Base-by-base conservation (phyloP, 1,140 invertebrate genomes). In the Drosophila trapezifrons region DNA sequence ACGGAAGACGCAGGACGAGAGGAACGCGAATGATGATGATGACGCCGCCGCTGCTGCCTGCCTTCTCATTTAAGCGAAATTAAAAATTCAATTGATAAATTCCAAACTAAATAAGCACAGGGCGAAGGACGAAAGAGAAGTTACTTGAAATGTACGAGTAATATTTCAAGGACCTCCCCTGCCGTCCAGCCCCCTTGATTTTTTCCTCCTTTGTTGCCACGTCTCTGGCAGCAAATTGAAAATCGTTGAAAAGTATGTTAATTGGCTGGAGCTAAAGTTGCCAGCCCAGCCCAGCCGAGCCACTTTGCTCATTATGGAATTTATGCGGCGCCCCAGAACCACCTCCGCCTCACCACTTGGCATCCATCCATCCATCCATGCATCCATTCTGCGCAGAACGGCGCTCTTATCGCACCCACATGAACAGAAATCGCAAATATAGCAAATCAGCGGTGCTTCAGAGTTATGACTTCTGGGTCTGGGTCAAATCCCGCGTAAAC, bases 71-170 rank as follows among this genome's bases (percentile, higher is more conserved):
- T 77, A 58, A 46, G 67, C 59, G 37, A 81, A 86, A 86, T 86
- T 86, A 82, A 82, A 87, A 86, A 78, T 81, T 78, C 75, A 66
- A 86, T 86, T 86, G 83, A 87, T 87, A 87, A 78, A 79, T 82
- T 79, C 59, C 57, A 54, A 69, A 69, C 65, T 72, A 72, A 72
- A 65, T 71, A 62, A 78, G 57, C 65, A 13, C 22, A 15, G 25
- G 51, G 13, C 15, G 25, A 22, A 12, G 49, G 17, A 29, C 15
- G 51, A 27, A n/a, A n/a, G n/a, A 29, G 32, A 40, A 72, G 38
- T 63, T 77, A 57, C 42, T 69, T 37, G 29, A 56, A 76, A 70
- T 57, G 51, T 43, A 42, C 43, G 40, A 57, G 55, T 40, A 72
- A 72, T 72, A 59, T 72, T 60, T 60, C 45, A 51, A 52, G 22